phyloP scores from a whole-genome alignment of 1,140 invertebrate genomes.

The Brachionus plicatilis region DNA sequence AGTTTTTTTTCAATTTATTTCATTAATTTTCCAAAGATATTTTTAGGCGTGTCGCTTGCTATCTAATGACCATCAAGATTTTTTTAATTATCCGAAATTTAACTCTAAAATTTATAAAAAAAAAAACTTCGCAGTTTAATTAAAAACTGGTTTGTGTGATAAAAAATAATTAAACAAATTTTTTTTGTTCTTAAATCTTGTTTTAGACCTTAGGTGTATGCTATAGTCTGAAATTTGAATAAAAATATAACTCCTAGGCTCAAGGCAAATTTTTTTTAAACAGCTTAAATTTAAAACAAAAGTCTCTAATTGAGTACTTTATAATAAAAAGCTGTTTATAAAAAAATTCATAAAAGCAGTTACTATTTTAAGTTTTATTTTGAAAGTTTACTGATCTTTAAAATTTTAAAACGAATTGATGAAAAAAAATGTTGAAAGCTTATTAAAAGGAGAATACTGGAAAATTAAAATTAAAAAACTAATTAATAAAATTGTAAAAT shows the following conservation, averaged over 20 bases:
- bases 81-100: no score
- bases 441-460: not conserved
- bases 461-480: not conserved
- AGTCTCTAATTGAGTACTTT: not conserved
- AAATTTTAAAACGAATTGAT: not conserved
- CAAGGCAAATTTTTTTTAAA: not conserved
- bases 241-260: not conserved
- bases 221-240: not conserved
- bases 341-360: not conserved
- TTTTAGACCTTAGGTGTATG: not conserved
- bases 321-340: not conserved
- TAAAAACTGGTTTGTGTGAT: not conserved
- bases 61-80: no score
- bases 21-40: no score
- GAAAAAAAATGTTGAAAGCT: not conserved
- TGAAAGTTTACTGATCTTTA: not conserved
- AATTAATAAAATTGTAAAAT: not conserved
- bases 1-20: no score
- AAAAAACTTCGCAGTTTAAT: no score
- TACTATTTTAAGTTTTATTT: not conserved
- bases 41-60: no score
- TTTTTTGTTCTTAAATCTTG: not conserved
- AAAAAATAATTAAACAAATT: not conserved
- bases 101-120: no score
- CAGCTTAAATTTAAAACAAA: not conserved